Conservation (phyloP, 2,797 vertebrate genomes). For the Periophthalmus magnuspinnatus region DNA sequence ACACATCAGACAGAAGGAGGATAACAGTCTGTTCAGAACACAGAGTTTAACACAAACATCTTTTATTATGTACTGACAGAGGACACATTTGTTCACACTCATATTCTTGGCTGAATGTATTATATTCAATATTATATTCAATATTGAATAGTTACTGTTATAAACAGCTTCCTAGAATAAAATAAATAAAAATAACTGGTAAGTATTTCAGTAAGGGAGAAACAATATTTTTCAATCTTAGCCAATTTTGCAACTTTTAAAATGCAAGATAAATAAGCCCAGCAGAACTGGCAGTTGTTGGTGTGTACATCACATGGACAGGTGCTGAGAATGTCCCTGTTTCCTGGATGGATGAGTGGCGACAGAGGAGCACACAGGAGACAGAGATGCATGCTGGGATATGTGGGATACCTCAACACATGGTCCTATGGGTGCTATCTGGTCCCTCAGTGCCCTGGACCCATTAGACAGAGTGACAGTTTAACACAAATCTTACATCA, state of each 20-base stretch:
- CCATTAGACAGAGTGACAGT: background rate
- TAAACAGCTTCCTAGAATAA: too few species aligned
- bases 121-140: too few species aligned
- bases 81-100: background rate
- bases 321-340: constrained; percentile 4
- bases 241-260: background rate
- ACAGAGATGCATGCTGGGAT: constrained; percentile 10
- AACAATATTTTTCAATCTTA: background rate
- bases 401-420: constrained; percentile 14
- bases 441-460: background rate
- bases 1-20: background rate
- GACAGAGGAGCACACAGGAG: background rate
- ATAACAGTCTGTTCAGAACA: background rate
- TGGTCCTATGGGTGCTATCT: background rate
- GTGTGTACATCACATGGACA: background rate
- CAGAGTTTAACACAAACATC: background rate
- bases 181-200: too few species aligned
- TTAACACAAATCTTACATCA: constrained; percentile 22
- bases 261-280: background rate
- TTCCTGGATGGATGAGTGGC: constrained; percentile 19
- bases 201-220: too few species aligned
- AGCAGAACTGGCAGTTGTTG: background rate
- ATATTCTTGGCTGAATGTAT: too few species aligned
- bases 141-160: too few species aligned
- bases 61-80: background rate